Percentiles rank a stretch among this genome's conserved stretches.
Evolutionary conservation across 1,140 invertebrate genomes (phyloP).

Genomic region (Carposina sasakii): DNA sequence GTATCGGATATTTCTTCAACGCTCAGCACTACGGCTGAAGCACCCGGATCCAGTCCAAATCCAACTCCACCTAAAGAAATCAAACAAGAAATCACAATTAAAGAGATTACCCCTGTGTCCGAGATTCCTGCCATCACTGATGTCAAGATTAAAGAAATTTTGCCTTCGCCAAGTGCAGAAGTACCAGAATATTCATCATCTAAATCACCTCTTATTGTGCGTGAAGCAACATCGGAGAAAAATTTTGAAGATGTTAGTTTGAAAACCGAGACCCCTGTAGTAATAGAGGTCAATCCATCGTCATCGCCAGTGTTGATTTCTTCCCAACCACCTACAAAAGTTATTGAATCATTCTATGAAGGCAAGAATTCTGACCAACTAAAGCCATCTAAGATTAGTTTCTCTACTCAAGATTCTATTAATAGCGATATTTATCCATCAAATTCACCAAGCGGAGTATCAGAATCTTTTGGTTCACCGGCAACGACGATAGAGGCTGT

Average conservation of each 20-base stretch:
- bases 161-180: conserved; percentile 53
- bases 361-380: conserved; percentile 26
- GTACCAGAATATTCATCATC: conserved; percentile 53
- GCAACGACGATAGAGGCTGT: conserved; percentile 20
- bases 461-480: conserved; percentile 32
- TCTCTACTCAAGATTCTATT: conserved; percentile 47
- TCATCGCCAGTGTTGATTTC: conserved; percentile 15
- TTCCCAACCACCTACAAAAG: conserved; percentile 15
- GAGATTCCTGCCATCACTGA: conserved; percentile 64
- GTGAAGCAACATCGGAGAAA: conserved; percentile 53
- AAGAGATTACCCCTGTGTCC: conserved; percentile 65
- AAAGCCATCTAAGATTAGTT: conserved; percentile 49
- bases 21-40: conserved; percentile 25
- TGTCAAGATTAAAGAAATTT: conserved; percentile 66
- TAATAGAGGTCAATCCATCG: conserved; percentile 27
- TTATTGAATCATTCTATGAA: conserved; percentile 9
- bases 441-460: conserved; percentile 35
- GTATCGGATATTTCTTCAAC: conserved; percentile 38
- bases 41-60: conserved; percentile 23
- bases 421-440: conserved; percentile 43
- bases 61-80: conserved; percentile 32
- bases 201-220: conserved; percentile 58
- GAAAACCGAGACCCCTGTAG: conserved; percentile 27
- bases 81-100: conserved; percentile 63
- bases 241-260: conserved; percentile 19